Percentiles rank a stretch among this genome's conserved stretches.
These are phyloP conservation scores for Grantiella picta DNA, from an alignment of 2,113 vertebrate genomes.

Conservation along the genomic window DNA sequence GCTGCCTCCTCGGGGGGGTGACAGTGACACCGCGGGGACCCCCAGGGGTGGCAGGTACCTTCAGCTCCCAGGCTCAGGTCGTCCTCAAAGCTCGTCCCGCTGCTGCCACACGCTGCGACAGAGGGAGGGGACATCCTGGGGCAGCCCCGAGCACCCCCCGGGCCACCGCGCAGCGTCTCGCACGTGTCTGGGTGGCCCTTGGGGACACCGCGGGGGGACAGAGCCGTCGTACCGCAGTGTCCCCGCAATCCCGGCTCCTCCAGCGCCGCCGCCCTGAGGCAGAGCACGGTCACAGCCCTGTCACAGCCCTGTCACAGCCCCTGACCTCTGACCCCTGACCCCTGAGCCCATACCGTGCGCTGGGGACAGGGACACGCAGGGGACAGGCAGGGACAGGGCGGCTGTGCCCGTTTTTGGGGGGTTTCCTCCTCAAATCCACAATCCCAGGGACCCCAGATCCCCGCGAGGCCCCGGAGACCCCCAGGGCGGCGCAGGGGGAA, in stretches of 20 bases:
- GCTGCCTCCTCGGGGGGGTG: neutral
- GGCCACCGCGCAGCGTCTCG: neutral
- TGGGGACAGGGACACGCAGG: neutral
- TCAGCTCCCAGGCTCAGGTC: conserved; percentile 86
- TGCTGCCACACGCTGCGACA: conserved; percentile 58
- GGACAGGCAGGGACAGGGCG: neutral
- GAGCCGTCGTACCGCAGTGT: neutral
- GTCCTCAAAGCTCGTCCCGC: conserved; percentile 77
- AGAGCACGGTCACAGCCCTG: neutral
- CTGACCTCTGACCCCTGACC: neutral
- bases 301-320: accelerated
- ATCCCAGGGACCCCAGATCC: neutral
- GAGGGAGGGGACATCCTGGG: neutral
- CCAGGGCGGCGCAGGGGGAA: accelerated
- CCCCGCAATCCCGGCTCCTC: neutral
- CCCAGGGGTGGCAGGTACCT: conserved; percentile 61
- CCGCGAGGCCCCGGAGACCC: neutral
- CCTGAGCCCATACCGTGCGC: neutral
- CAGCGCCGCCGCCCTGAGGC: neutral
- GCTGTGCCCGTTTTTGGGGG: too few species aligned
- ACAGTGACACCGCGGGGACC: neutral
- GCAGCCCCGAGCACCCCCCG: neutral
- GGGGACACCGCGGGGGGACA: accelerated
- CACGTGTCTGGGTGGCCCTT: neutral
- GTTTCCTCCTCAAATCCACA: too few species aligned